These are phyloP conservation scores for Drosophila helvetica DNA, from an alignment of 2,888 invertebrate species.

Conservation along the genomic window DNA sequence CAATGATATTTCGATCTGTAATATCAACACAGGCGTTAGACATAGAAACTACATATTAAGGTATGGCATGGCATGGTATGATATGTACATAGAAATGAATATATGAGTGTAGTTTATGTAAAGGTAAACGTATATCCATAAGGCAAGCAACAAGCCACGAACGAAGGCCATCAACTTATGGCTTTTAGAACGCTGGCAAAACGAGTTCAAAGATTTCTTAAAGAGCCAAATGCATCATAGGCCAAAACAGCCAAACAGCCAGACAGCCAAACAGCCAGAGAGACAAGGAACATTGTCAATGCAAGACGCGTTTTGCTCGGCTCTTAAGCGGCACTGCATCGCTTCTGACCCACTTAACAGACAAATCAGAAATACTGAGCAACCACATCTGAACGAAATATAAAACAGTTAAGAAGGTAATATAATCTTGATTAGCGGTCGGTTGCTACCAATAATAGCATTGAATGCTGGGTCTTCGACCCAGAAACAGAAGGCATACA, in stretches of 20 bases:
- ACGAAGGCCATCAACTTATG: constrained; percentile 73
- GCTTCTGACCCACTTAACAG: constrained; percentile 60
- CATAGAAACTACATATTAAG: not conserved
- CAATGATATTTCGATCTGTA: constrained; percentile 71
- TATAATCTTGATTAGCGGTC: constrained; percentile 52
- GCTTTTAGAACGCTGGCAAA: constrained; percentile 62
- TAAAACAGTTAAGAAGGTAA: constrained; percentile 56
- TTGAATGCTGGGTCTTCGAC: not conserved
- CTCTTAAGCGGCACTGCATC: not conserved
- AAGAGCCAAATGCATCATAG: constrained; percentile 69
- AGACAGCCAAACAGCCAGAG: constrained; percentile 5
- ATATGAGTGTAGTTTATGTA: constrained; percentile 10
- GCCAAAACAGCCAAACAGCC: constrained; percentile 46
- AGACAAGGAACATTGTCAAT: constrained; percentile 50
- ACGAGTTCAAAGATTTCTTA: constrained; percentile 54
- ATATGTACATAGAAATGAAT: constrained; percentile 7
- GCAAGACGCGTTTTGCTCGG: constrained; percentile 34
- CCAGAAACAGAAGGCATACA: not conserved
- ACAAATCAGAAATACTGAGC: constrained; percentile 19
- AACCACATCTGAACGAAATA: constrained; percentile 46
- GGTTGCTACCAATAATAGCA: constrained; percentile 37
- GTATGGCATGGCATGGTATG: too few species aligned
- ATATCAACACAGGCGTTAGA: constrained; percentile 42
- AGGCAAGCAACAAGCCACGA: constrained; percentile 66
- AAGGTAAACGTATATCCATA: constrained; percentile 30